Conservation (phyloP, 1,140 invertebrate genomes). For the Aphelenchoides fujianensis region DNA sequence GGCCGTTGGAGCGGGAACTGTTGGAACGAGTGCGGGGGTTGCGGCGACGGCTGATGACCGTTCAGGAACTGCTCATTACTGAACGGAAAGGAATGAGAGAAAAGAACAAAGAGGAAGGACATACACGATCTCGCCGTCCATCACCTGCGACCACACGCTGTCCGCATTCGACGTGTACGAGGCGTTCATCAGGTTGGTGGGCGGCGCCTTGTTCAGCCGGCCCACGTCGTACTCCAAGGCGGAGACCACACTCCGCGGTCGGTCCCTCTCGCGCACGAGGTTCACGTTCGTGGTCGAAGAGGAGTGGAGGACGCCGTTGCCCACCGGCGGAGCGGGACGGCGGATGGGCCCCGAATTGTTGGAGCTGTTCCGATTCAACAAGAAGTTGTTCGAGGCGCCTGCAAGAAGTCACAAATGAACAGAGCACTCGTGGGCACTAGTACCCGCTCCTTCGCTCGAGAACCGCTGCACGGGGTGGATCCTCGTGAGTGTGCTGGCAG, state of each 20-base stretch:
- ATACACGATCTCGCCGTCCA: slow-evolving; percentile 51
- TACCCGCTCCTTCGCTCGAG: slow-evolving; percentile 44
- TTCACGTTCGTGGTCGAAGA: slow-evolving; percentile 12
- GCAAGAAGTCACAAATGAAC: slow-evolving; percentile 12
- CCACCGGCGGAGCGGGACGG: neutral
- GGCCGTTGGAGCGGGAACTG: neutral
- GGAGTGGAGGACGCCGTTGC: slow-evolving; percentile 20
- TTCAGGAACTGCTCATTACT: slow-evolving; percentile 17
- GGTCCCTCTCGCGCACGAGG: slow-evolving; percentile 10
- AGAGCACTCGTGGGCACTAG: slow-evolving; percentile 11
- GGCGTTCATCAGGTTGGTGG: slow-evolving; percentile 33
- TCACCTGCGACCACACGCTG: slow-evolving; percentile 39
- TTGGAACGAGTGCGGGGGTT: neutral
- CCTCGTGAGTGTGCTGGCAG: slow-evolving; percentile 20
- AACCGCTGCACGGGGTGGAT: slow-evolving; percentile 51
- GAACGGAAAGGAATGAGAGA: neutral
- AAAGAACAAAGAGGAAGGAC: slow-evolving; percentile 9
- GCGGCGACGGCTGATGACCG: neutral
- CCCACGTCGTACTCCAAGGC: slow-evolving; percentile 34
- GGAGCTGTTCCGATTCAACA: slow-evolving; percentile 14
- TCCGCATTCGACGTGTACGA: slow-evolving; percentile 35
- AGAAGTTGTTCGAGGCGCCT: slow-evolving; percentile 10
- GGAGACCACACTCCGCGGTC: slow-evolving; percentile 46
- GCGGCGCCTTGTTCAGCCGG: neutral
- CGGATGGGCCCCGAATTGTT: slow-evolving; percentile 10